A percentile compares a stretch with the other conserved stretches of the same genome.
Evolutionary conservation across 1,140 invertebrate genomes (phyloP).

Genomic region (Bactericera cockerelli): DNA sequence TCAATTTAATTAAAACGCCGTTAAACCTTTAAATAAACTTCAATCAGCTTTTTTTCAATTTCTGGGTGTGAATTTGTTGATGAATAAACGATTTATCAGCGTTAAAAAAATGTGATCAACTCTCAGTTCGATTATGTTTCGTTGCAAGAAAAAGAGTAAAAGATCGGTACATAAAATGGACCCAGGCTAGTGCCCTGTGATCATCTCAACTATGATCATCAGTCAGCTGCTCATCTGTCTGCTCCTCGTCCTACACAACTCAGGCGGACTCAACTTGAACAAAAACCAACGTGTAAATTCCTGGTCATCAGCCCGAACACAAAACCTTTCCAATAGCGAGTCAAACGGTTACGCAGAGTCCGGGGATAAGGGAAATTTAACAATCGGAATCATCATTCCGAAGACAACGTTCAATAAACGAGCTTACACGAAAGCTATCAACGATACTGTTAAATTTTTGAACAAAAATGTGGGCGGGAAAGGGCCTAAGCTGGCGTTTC

Average conservation of each 20-base stretch:
- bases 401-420: constrained; percentile 46
- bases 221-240: constrained; percentile 8
- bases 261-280: constrained; percentile 11
- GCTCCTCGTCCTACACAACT: constrained; percentile 17
- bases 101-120: no score
- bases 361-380: constrained; percentile 24
- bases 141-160: no score
- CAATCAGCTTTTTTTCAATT: no score
- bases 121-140: no score
- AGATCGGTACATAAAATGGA: no score
- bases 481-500: constrained; percentile 39
- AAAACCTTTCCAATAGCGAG: neutral
- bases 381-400: constrained; percentile 45
- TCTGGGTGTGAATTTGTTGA: no score
- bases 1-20: no score
- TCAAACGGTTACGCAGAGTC: neutral
- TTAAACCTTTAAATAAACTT: no score
- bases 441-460: constrained; percentile 40
- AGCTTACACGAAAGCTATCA: constrained; percentile 49
- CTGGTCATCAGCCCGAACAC: neutral
- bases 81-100: no score
- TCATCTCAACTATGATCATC: no score
- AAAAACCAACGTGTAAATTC: neutral
- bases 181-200: no score
- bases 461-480: constrained; percentile 32